Evolutionary conservation across 2,113 vertebrate species (phyloP).

Genomic region (Buteo buteo): DNA sequence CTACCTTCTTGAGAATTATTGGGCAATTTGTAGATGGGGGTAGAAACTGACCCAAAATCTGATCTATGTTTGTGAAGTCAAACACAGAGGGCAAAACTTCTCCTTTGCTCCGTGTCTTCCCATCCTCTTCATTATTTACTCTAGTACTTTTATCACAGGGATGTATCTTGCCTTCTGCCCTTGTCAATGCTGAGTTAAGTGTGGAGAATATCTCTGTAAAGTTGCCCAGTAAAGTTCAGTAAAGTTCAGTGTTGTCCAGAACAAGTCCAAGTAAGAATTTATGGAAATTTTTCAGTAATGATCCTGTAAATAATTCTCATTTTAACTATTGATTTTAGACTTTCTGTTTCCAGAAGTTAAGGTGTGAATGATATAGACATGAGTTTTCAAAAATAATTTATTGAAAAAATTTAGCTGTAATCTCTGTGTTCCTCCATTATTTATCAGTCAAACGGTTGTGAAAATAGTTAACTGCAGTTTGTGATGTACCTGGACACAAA

Average conservation of each 20-base stretch:
- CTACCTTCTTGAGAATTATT: background rate
- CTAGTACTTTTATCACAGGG: background rate
- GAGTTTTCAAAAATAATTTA: background rate
- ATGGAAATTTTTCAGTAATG: background rate
- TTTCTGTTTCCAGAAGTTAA: background rate
- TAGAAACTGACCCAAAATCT: background rate
- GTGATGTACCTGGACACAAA: background rate
- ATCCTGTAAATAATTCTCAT: background rate
- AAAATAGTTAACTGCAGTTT: background rate
- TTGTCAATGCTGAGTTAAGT: background rate
- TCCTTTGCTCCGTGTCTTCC: background rate
- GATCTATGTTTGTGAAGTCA: background rate
- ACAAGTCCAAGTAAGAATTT: background rate
- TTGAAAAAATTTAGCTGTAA: background rate
- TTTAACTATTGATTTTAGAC: background rate
- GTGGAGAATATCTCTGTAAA: background rate
- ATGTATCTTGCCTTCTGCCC: background rate
- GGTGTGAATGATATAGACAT: background rate
- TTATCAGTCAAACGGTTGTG: background rate
- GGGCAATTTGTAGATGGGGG: background rate
- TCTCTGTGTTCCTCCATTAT: background rate
- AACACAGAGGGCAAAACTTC: background rate
- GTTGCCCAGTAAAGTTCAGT: background rate
- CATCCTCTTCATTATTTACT: background rate
- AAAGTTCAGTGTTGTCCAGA: background rate